A percentile compares a stretch with the other conserved stretches of the same genome.
Evolutionary conservation across 2,888 invertebrate species (phyloP).

Genomic region (Agrypnus murinus): DNA sequence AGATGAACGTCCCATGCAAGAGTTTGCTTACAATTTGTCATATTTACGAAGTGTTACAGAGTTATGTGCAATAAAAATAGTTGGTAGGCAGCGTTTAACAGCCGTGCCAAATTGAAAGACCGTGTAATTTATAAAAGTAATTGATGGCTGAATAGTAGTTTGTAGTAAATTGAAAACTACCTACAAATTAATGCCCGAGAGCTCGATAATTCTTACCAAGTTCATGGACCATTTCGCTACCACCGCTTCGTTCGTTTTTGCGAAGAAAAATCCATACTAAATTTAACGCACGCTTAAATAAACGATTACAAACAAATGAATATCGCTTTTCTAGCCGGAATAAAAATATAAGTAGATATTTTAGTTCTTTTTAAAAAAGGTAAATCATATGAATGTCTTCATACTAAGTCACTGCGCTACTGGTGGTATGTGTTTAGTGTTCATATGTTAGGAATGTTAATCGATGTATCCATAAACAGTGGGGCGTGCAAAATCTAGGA

Average conservation of each 20-base stretch:
- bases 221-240: conserved; percentile 9
- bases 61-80: conserved; percentile 35
- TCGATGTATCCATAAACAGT: conserved; percentile 35
- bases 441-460: conserved; percentile 36
- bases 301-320: no score
- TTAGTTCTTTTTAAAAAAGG: no score
- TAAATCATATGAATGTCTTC: no score
- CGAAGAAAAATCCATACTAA: neutral
- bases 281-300: neutral
- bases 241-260: neutral
- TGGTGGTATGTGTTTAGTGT: conserved; percentile 29
- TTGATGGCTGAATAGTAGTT: conserved; percentile 30
- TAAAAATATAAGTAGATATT: no score
- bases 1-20: no score
- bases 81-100: conserved; percentile 33
- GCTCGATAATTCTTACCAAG: conserved; percentile 11
- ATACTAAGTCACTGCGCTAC: neutral
- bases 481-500: conserved; percentile 36
- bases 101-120: conserved; percentile 30
- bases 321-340: no score
- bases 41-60: conserved; percentile 33
- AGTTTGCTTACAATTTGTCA: conserved; percentile 28
- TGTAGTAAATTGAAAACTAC: conserved; percentile 33
- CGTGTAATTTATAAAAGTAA: conserved; percentile 33
- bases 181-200: conserved; percentile 12